A percentile compares a stretch with the other conserved stretches of the same genome.
These are phyloP conservation scores for Euphysa ruthae DNA, from an alignment of 30 jellyfish, hydroid and myxozoan genomes.

Conservation along the genomic window DNA sequence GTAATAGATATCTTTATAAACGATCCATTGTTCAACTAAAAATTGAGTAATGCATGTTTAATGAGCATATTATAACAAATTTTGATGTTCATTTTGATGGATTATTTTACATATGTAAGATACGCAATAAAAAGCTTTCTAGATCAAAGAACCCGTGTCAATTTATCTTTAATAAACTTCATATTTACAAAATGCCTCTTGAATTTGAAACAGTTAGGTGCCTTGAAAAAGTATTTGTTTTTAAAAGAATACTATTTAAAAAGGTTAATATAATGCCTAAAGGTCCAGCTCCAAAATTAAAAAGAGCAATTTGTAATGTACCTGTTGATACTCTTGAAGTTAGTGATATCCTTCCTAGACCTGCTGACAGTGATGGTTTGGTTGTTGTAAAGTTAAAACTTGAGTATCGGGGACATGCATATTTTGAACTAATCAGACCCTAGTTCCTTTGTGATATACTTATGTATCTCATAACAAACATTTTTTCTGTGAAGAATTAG, in stretches of 20 bases:
- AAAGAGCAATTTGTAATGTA: constrained; percentile 26
- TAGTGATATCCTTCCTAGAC: constrained; percentile 3
- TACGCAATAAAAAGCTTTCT: too few species aligned
- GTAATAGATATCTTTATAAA: too few species aligned
- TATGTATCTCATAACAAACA: too few species aligned
- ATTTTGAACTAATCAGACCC: constrained; percentile 25
- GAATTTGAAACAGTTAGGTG: not conserved
- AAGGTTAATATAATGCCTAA: constrained; percentile 24
- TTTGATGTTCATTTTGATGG: too few species aligned
- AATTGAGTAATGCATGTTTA: too few species aligned
- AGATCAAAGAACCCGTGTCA: too few species aligned
- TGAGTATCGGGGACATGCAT: constrained; percentile 12
- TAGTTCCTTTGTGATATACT: not conserved
- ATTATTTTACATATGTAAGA: too few species aligned
- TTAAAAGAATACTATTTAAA: not conserved
- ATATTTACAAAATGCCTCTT: too few species aligned
- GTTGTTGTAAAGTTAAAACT: constrained; percentile 7
- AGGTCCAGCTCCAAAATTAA: constrained; percentile 37
- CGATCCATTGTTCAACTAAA: too few species aligned
- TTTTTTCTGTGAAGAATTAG: too few species aligned
- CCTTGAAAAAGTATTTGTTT: not conserved
- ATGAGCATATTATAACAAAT: too few species aligned
- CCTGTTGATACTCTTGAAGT: constrained; percentile 13
- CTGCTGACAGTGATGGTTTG: constrained; percentile 11
- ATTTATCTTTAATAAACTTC: too few species aligned